Evolutionary conservation across 2,113 vertebrate species (phyloP), one percentile per base, ranked within the genome.

Genomic region (Onychorhynchus coronatus): DNA sequence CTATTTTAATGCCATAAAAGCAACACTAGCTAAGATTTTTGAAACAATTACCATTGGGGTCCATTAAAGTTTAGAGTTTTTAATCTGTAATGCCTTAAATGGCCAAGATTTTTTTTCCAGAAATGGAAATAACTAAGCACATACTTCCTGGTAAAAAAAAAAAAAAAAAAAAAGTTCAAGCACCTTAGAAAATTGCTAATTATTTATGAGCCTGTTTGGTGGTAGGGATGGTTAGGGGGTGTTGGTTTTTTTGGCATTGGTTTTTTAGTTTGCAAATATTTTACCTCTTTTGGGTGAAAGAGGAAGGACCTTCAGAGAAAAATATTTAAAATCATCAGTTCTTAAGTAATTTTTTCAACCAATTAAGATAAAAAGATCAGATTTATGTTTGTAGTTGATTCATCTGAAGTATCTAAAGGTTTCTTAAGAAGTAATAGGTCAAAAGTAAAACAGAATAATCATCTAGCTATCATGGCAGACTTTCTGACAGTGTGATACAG

Each of bases 141-240:
- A 53, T 6, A 42, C 5, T 4, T 66, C 53, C 6, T 5, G 2
- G 6, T 22, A 4, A 0, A 5, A 5, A 25, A 6, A 44, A 18
- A 73, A 5, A 25, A 6, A 44, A 12, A 12, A 12, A n/a, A 72
- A 20, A 5, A 9, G 5, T 42, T 61, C 35, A 65, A 37, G 25
- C 9, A 47, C 11, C 31, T 62, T 14, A 35, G 10, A 39, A 91
- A 85, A 78, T 0, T n/a, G 4, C 4, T 67, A 22, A 42, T 53
- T 3, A 41, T 15, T 79, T 49, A 42, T 23, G 7, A 84, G 9
- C 4, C 35, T 46, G 7, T 16, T 59, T 33, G 18, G 22, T 15
- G 25, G 37, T 39, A 27, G 61, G 20, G 4, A 28, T 65, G 33
- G 8, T 23, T 10, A 13, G 21, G 12, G 19, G 1, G 5, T 23